A percentile compares a stretch with the other conserved stretches of the same genome.
Conservation (phyloP, 1,140 invertebrate genomes). For the Panagrolaimus sp. region DNA sequence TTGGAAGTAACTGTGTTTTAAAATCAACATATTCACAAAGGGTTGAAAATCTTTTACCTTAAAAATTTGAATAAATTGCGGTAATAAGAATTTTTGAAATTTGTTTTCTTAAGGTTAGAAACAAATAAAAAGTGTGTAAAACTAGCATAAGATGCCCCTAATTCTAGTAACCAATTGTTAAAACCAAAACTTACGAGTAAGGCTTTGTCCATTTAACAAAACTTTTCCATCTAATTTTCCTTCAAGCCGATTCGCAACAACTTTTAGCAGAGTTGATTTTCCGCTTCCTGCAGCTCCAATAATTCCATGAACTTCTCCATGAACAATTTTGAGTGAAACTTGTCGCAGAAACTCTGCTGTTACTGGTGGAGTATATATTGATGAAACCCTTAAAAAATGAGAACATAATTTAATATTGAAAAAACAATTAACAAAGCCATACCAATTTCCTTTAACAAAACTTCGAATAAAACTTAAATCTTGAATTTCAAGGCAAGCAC, state of each 20-base stretch:
- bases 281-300: conserved; percentile 27
- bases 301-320: conserved; percentile 30
- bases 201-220: conserved; percentile 22
- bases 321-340: conserved; percentile 20
- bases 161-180: no score
- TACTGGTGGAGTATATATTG: conserved; percentile 25
- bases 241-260: conserved; percentile 20
- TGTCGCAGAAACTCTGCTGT: conserved; percentile 29
- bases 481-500: not conserved
- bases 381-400: conserved; percentile 23
- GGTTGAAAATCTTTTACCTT: conserved; percentile 16
- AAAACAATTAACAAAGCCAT: no score
- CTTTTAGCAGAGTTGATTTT: conserved; percentile 27
- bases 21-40: conserved; percentile 29
- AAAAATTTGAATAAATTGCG: not conserved
- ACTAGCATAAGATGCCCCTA: no score
- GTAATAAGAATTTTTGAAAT: not conserved
- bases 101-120: no score
- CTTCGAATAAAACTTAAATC: not conserved
- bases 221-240: conserved; percentile 24
- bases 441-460: conserved; percentile 3
- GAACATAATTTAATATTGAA: not conserved
- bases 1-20: conserved; percentile 13
- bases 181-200: conserved; percentile 24
- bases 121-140: no score